Evolutionary conservation across 2,797 vertebrate species (phyloP), one percentile per base, ranked within the genome.

Genomic region (Mormyrops attenuatus): DNA sequence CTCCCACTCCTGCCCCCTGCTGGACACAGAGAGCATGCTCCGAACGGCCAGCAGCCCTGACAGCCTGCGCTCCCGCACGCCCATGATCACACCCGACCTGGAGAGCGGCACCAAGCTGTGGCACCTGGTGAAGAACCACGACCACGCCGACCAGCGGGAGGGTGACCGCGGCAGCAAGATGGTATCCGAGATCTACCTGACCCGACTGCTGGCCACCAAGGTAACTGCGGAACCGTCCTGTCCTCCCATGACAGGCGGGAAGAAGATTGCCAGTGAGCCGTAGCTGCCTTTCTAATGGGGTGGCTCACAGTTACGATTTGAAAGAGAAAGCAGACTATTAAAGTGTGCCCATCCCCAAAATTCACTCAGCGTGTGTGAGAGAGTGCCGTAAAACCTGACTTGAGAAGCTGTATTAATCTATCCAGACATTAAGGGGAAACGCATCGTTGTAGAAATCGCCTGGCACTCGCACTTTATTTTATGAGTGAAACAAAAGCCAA

Each of bases 171-270:
- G 98, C 90, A 99, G 98, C 96, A 99, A 99, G 95, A 99, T 99
- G 98, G 98, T 99, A 77, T 99, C 98, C 0, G 98, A 99, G 95
- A 99, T 99, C 94, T 99, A 99, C 94, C 94, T 99, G 93, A 99
- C 98, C 0, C 96, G 98, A 47, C 95, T 99, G 90, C 91, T 99
- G 7, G 98, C 98, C 91, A 99, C 98, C 50, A 99, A 99, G 95
- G 98, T 99, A 95, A 88, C 90, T 2, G 26, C 30, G 0, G 6
- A 6, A 5, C 9, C 15, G 13, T 20, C 73, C 73, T 3, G 34
- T 17, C 41, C 2, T 44, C 34, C 73, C 7, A 4, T 80, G 73
- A n/a, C 34, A 3, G 38, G 9, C 38, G 0, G 38, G 38, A 44
- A 44, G 41, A 44, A 17, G 55, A n/a, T 6, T 15, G 30, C 30